Evolutionary conservation across 2,113 vertebrate genomes (phyloP), one percentile per base, ranked within the genome.

Genomic region (Arenaria interpres): DNA sequence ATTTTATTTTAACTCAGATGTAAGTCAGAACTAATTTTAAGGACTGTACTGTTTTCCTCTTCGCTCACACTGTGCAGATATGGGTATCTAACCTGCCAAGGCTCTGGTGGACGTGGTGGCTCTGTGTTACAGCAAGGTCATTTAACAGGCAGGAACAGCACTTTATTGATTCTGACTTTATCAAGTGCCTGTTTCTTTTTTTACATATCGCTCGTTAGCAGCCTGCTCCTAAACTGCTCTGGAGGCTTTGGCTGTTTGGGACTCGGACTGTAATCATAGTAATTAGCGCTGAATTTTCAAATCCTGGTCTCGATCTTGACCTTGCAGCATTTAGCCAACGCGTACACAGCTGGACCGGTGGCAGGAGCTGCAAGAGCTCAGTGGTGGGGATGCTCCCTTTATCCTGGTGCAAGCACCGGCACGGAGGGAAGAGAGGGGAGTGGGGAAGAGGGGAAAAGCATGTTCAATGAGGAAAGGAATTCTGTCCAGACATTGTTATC

Each of bases 211-310:
- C 93, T 95, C 37, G 2, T 93, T 96, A 94, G 85, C 86, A 89
- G 91, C 54, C 92, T 3, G 2, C 72, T 95, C 67, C 82, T 97
- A 89, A 97, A 93, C 53, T 54, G 76, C 85, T 83, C 12, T 0
- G 10, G 89, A 97, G 79, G 68, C 88, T 88, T 90, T 84, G 76
- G 78, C 76, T 95, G 85, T 90, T 91, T 78, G 93, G 93, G 86
- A 94, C 74, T 75, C 4, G 1, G 93, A 67, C 89, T 95, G 95
- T 96, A 97, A 97, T 97, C 95, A 95, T 77, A 94, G 95, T 96
- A 97, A 97, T 97, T 97, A 98, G 94, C 79, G 7, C 96, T 82
- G 96, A 96, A 96, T 97, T 97, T 97, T 95, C 84, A 48, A 94
- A 96, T 94, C 67, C 62, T 69, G 89, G 57, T 93, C 95, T 96